Evolutionary conservation across 2,797 vertebrate species (phyloP).

Genomic region (Anolis apletophallus): DNA sequence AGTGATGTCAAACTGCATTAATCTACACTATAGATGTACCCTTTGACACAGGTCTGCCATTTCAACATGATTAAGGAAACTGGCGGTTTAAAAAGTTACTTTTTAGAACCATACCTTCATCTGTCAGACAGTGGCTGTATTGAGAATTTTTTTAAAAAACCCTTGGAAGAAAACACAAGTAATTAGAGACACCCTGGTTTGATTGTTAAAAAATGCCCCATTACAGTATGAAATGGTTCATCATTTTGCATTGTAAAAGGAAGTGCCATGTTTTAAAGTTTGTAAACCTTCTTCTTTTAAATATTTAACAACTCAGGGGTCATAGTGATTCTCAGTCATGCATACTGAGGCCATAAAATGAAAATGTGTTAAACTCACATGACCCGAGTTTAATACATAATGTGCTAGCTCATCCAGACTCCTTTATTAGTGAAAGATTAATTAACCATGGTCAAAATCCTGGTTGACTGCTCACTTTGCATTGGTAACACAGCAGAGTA

Average conservation of each 20-base stretch:
- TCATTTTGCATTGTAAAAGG: neutral
- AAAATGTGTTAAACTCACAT: constrained; percentile 4
- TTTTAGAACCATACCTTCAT: too few relatives aligned
- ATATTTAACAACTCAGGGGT: neutral
- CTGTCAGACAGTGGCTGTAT: too few relatives aligned
- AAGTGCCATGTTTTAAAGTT: neutral
- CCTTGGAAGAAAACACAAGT: neutral
- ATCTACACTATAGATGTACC: too few relatives aligned
- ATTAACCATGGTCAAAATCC: constrained; percentile 54
- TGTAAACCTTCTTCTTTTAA: neutral
- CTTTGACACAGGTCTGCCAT: neutral
- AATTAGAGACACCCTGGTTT: neutral
- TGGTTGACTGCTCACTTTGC: constrained; percentile 48
- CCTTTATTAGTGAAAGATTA: neutral
- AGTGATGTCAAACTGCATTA: too few relatives aligned
- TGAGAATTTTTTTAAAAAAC: too few relatives aligned
- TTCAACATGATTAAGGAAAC: neutral
- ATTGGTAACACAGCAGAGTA: constrained; percentile 56
- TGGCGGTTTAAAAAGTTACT: too few relatives aligned
- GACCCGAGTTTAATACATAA: neutral
- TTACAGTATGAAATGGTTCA: neutral
- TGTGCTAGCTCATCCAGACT: neutral
- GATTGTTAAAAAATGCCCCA: neutral
- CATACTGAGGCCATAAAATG: neutral
- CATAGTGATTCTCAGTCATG: constrained; percentile 3